These are phyloP conservation scores for Moxostoma hubbsi DNA, from an alignment of 2,797 vertebrate genomes.

Conservation along the genomic window DNA sequence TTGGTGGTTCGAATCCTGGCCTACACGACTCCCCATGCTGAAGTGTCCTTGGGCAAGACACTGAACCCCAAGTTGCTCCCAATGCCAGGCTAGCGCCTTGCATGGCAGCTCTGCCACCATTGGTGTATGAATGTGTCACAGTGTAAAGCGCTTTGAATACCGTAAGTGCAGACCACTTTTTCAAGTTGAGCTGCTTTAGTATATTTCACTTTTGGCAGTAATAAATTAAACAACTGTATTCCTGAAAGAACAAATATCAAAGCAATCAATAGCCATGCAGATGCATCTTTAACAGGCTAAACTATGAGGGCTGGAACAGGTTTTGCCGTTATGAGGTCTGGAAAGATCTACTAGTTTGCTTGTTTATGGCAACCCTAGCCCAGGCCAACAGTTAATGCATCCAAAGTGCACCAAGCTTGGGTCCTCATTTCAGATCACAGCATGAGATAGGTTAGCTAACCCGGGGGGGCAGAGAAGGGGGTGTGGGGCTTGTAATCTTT, in stretches of 20 bases:
- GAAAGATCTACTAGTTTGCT: not conserved
- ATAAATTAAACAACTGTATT: not conserved
- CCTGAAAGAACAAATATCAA: not conserved
- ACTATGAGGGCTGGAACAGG: not conserved
- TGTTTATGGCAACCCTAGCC: not conserved
- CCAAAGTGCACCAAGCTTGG: not conserved
- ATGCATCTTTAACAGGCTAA: slow-evolving; percentile 2
- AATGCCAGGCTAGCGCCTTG: too few relatives aligned
- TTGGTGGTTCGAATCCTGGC: too few relatives aligned
- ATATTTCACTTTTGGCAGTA: not conserved
- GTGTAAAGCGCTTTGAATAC: too few relatives aligned
- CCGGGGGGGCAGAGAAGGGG: not conserved
- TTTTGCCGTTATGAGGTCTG: not conserved
- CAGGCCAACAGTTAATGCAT: slow-evolving; percentile 19
- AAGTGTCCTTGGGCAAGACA: too few relatives aligned
- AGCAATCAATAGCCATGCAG: not conserved
- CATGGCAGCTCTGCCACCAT: too few relatives aligned
- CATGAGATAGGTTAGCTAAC: slow-evolving; percentile 16
- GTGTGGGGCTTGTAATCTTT: slow-evolving; percentile 43
- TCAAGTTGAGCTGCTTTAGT: not conserved
- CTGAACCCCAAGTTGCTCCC: too few relatives aligned
- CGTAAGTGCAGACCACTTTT: too few relatives aligned
- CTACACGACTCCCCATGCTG: too few relatives aligned
- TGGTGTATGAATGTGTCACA: too few relatives aligned
- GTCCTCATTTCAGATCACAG: slow-evolving; percentile 22